Evolutionary conservation across 1,140 invertebrate genomes (phyloP).

Genomic region (Trachymyrmex cornetzi): DNA sequence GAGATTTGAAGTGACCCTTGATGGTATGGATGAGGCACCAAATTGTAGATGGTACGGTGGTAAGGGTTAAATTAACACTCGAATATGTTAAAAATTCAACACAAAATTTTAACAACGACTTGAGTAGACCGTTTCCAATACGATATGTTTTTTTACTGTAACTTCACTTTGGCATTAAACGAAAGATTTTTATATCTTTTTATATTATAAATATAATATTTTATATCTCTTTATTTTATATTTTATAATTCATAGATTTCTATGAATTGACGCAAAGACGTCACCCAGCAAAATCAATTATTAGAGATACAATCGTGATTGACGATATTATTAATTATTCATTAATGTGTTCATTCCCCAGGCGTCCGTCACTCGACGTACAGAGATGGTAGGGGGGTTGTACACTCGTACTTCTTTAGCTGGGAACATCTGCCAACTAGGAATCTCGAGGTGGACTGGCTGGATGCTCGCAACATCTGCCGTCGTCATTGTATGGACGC

Average conservation of each 20-base stretch:
- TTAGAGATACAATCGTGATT: neutral
- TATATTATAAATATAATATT: neutral
- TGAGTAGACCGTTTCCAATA: too few species aligned
- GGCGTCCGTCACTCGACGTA: slow-evolving; percentile 95
- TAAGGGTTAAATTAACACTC: too few species aligned
- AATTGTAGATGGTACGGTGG: too few species aligned
- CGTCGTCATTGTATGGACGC: slow-evolving; percentile 97
- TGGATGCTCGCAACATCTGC: slow-evolving; percentile 96
- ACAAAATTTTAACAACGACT: too few species aligned
- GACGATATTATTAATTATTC: slow-evolving; percentile 31
- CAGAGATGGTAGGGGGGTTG: slow-evolving; percentile 93
- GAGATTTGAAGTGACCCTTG: too few species aligned
- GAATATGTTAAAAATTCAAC: too few species aligned
- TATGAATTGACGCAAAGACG: neutral
- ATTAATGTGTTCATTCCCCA: slow-evolving; percentile 77
- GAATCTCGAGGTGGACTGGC: slow-evolving; percentile 95
- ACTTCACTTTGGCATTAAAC: neutral
- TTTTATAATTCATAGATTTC: slow-evolving; percentile 7
- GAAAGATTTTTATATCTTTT: neutral
- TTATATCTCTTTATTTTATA: neutral
- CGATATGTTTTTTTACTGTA: too few species aligned
- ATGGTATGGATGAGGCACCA: too few species aligned
- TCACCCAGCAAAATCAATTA: neutral
- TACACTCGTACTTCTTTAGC: slow-evolving; percentile 97
- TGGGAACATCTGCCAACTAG: slow-evolving; percentile 96